Base-by-base conservation (phyloP, 2,888 invertebrate genomes). In the Synergus umbraculus region DNA sequence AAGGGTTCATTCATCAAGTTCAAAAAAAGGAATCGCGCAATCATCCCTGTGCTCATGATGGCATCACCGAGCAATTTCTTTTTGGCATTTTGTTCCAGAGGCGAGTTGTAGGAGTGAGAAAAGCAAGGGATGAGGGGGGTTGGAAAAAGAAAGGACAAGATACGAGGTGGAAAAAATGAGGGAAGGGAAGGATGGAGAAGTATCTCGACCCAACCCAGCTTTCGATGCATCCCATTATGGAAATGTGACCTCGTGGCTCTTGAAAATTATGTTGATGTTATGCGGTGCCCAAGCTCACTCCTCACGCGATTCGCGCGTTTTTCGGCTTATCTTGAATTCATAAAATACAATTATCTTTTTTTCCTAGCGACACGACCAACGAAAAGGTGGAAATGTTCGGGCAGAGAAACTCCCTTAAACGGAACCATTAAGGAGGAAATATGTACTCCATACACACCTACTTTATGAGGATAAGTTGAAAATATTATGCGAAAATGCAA, bases 221-320 rank as follows among this genome's bases (percentile, higher is more conserved):
- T 90, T 90, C 90, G 89, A 90, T 90, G 90, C 90, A 90, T 90
- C 86, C 86, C 88, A 90, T 90, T 90, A 90, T 90, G 90, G 86
- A 87, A 90, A 90, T 90, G 88, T 81, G 87, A 87, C 87, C 88
- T 87, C 88, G 85, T 88, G 86, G 85, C 85, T 89, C 88, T 87
- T 87, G 85, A 86, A 89, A 90, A 90, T 90, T 89, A 90, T 90
- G 90, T 90, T 90, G 89, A 90, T 90, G 89, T 87, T 90, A 90
- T 90, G 89, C 90, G 85, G 78, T 84, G 83, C 84, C 66, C 81
- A 41, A 78, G 76, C 79, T 78, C 76, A 77, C 76, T 65, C 79
- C 69, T 77, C 66, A 80, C 83, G 77, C 84, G 84, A 82, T 81
- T 78, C 83, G 82, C 81, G 79, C 84, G 82, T 82, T 87, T 85